Evolutionary conservation across 53 echinoderm and acorn worm species (phyloP), one percentile per base, ranked within the genome.

Genomic region (Arbacia lixula): DNA sequence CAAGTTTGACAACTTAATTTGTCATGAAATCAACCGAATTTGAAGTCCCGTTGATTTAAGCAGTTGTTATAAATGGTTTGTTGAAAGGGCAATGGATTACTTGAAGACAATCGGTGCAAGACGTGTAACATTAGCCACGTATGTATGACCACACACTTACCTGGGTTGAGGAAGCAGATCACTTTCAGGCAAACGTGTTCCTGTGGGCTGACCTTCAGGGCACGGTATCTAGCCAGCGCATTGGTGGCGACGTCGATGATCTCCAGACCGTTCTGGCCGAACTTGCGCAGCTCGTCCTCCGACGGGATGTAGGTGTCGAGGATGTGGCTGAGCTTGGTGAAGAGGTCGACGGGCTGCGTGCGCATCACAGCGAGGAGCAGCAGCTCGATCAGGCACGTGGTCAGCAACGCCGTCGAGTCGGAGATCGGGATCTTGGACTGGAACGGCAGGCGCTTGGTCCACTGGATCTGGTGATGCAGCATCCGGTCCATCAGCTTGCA

Each of bases 121-220:
- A n/a, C n/a, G n/a, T n/a, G n/a, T n/a, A n/a, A n/a, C n/a, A n/a
- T n/a, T n/a, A n/a, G n/a, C n/a, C n/a, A n/a, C n/a, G n/a, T n/a
- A n/a, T n/a, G n/a, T n/a, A n/a, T n/a, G n/a, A n/a, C n/a, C n/a
- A n/a, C n/a, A n/a, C n/a, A 74, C 82, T 91, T 76, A 97, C 97
- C 92, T 91, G 97, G 94, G 46, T 98, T 92, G n/a, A 98, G 82
- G 82, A 92, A 94, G 88, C 95, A 94, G 84, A 99, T 92, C 24
- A 89, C 87, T 65, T 99, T 99, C 50, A 99, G 77, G 86, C 94
- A 95, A 11, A 93, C 86, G 52, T 88, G 91, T 32, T 99, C 99
- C 69, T 94, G 94, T 3, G 88, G 42, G 50, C 90, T 99, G 36
- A 99, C 92, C 27, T 85, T 85, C 36, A 99, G 88, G 22, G 88